Base-by-base conservation (phyloP, 2,113 vertebrate genomes). In the Boleophthalmus pectinirostris region DNA sequence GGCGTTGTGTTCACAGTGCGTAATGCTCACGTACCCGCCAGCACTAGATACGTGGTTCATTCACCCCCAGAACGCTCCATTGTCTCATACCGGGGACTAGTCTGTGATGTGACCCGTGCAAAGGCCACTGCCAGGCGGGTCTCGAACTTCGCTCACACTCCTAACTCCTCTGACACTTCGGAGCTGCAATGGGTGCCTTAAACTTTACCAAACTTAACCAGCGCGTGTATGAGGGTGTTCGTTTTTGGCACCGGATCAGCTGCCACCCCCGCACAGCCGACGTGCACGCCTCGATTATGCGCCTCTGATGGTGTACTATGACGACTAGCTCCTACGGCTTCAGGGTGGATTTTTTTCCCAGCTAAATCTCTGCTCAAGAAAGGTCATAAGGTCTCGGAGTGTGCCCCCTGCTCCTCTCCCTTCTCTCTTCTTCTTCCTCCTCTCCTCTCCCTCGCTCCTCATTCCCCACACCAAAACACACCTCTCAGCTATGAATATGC, bases 351-450 rank as follows among this genome's bases (percentile, higher is more conserved):
- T 69, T 68, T 29, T 71, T 72, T n/a, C 66, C 60, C 35, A 84
- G 81, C 88, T 87, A 90, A 90, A 91, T 89, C 88, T 89, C 85
- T 81, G 90, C 85, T 88, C 87, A 85, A 82, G 82, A 88, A 89
- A 91, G 90, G 88, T 90, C 88, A 91, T 85, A 69, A 86, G 88
- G 85, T 89, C 87, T 82, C 82, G 51, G 75, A 78, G 82, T 81
- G 82, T 82, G 49, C 71, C 82, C 82, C 78, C 56, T 58, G 23
- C 56, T 58, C 23, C 56, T 58, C 23, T 15, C 14, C 23, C 5
- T 10, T 3, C 56, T 58, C 23, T 58, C 56, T 29, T 58, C 23
- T 23, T 58, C 23, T 15, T 9, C 23, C 13, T n/a, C 13, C 56
- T 58, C 23, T 20, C 14, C 1, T 25, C 56, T 58, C 56, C 10